phyloP scores from a whole-genome alignment of 2,113 vertebrate genomes.

The Dipodomys ordii region DNA sequence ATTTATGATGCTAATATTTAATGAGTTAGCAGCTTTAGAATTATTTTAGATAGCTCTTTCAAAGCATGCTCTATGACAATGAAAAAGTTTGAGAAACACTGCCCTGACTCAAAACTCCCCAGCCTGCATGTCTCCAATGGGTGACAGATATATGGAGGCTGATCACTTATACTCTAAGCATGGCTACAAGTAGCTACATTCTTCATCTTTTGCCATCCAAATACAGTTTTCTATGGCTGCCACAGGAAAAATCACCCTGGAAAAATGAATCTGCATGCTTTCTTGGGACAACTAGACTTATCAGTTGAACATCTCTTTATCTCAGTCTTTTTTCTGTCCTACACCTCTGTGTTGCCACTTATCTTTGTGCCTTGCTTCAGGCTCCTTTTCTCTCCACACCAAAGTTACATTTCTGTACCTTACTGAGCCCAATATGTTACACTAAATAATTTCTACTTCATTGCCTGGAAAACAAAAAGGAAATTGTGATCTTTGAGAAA shows the following conservation, averaged over 20 bases:
- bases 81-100: not conserved
- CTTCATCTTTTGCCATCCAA: not conserved
- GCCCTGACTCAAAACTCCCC: not conserved
- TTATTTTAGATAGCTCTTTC: not conserved
- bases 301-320: not conserved
- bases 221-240: not conserved
- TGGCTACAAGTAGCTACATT: not conserved
- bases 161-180: not conserved
- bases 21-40: not conserved
- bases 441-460: not conserved
- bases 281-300: not conserved
- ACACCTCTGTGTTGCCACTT: no score
- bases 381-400: not conserved
- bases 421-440: not conserved
- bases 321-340: not conserved
- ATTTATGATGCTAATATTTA: not conserved
- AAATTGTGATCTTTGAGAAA: not conserved
- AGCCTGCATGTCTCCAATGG: accelerated
- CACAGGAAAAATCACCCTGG: not conserved
- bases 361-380: not conserved
- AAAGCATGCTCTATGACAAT: not conserved
- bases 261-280: not conserved
- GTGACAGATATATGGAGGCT: accelerated
- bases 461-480: not conserved
- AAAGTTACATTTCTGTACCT: no score